Evolutionary conservation across 1,140 invertebrate genomes (phyloP).

Genomic region (Saccostrea cuccullata): DNA sequence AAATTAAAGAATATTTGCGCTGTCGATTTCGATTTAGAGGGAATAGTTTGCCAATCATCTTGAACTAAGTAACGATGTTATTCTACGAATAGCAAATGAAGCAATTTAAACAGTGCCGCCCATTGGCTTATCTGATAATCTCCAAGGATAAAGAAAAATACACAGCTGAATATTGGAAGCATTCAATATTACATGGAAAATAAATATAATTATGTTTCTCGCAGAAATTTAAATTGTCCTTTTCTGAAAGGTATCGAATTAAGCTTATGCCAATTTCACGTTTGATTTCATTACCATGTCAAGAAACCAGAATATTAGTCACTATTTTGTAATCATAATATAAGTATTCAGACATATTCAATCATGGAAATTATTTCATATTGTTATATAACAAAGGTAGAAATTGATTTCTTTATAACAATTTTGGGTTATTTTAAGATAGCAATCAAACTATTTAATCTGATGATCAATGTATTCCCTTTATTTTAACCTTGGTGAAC

Average conservation of each 20-base stretch:
- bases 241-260: background rate
- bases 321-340: background rate
- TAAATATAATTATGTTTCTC: slow-evolving; percentile 1
- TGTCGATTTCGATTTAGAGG: background rate
- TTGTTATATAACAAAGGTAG: background rate
- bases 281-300: background rate
- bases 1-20: slow-evolving; percentile 10
- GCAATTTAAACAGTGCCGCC: background rate
- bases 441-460: background rate
- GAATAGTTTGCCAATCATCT: background rate
- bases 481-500: background rate
- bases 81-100: background rate
- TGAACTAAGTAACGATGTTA: slow-evolving; percentile 7
- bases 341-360: background rate
- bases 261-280: background rate
- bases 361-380: background rate
- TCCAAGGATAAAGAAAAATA: background rate
- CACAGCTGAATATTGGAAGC: background rate
- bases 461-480: background rate
- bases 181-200: background rate
- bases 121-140: slow-evolving; percentile 15
- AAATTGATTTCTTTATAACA: slow-evolving; percentile 9
- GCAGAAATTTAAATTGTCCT: background rate
- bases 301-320: background rate
- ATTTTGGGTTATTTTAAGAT: background rate